Conservation (phyloP, 2,113 vertebrate genomes). For the Ia io region DNA sequence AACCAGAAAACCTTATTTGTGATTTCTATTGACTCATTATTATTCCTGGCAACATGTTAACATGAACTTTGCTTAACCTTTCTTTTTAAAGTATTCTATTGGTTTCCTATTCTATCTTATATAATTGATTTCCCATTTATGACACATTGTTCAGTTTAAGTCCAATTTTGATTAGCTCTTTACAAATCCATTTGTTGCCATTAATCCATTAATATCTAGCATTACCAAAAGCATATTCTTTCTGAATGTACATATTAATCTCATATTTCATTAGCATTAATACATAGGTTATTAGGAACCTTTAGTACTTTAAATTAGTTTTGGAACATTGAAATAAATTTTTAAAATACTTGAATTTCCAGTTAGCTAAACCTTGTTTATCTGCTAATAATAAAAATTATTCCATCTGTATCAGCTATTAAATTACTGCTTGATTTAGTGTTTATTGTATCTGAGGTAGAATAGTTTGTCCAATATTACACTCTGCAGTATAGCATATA, state of each 20-base stretch:
- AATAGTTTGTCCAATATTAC: neutral
- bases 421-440: neutral
- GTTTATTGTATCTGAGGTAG: neutral
- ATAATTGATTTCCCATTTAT: constrained; percentile 6
- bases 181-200: constrained; percentile 20
- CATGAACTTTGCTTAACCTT: neutral
- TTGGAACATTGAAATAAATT: neutral
- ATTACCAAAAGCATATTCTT: constrained; percentile 33
- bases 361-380: neutral
- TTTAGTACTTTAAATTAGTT: constrained; percentile 35
- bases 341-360: neutral
- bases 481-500: neutral
- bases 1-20: neutral
- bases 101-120: neutral
- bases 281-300: constrained; percentile 27
- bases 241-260: constrained; percentile 16
- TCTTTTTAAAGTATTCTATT: neutral
- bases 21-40: neutral
- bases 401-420: neutral
- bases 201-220: constrained; percentile 55
- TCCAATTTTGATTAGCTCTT: constrained; percentile 44
- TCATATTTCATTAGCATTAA: constrained; percentile 53
- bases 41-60: neutral
- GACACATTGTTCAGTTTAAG: neutral
- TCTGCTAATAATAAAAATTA: neutral